Base-by-base conservation (phyloP, 2,797 vertebrate genomes). In the Arrhamphus sclerolepis region DNA sequence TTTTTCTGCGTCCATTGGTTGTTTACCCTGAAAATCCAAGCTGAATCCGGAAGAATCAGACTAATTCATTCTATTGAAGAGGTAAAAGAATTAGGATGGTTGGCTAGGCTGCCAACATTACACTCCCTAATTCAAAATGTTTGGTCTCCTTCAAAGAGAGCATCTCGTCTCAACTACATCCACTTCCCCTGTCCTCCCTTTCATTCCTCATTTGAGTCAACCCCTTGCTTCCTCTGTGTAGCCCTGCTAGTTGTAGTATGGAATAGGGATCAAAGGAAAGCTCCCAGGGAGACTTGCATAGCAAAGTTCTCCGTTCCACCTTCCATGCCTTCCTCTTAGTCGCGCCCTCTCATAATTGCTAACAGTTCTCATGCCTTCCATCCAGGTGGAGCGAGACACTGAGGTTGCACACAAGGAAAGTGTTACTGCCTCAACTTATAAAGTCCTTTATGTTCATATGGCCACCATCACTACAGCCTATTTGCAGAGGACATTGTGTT, bases 261-360 rank as follows among this genome's bases (percentile, higher is more conserved):
- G 46, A 80, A 49, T 43, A 38, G 16, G 22, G 77, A 87, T 86
- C 69, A 86, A 83, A 87, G 76, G 40, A 34, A 44, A 66, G 62
- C 74, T 69, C 34, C 70, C 13, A 0, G 48, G 41, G 41, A 46
- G 50, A 46, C 43, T 73, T 70, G 44, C 53, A 50, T 73, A 76
- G 87, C 42, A 76, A 54, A 63, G 41, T 51, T 19, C 48, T 50
- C 47, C 29, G 50, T 21, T 20, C 48, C 22, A 51, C 47, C 53
- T 39, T 56, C 31, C 46, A 3, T 31, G 21, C 44, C 28, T 49
- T 56, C 13, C 49, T 63, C 38, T 55, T 19, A 21, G 49, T 48
- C 55, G 46, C 59, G 55, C 29, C 74, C 62, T 69, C 44, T 46
- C 39, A 56, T 90, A 85, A 89, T 87, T 62, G 58, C 68, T 70